phyloP scores from a whole-genome alignment of 30 jellyfish, hydroid and myxozoan species.

The Sanderia malayensis region DNA sequence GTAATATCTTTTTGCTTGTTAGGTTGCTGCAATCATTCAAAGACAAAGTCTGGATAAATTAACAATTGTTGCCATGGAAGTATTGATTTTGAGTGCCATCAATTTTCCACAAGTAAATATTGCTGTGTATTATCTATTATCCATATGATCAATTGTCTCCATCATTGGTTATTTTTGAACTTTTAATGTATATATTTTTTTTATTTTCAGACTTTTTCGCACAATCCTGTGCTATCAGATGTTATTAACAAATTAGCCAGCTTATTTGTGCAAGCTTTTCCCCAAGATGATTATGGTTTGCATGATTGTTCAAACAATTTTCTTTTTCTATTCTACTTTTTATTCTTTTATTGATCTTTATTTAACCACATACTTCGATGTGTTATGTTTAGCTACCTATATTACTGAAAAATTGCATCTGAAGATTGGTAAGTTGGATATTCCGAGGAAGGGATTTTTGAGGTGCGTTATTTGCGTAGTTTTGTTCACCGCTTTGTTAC shows the following conservation, averaged over 20 bases:
- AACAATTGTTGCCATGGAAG: constrained; percentile 26
- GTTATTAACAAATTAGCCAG: background rate
- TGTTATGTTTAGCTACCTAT: background rate
- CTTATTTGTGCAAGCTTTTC: constrained; percentile 28
- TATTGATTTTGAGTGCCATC: constrained; percentile 17
- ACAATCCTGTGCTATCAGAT: constrained; percentile 6
- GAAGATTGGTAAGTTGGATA: background rate
- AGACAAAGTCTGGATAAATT: constrained; percentile 28
- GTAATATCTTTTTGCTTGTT: background rate
- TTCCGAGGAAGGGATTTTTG: background rate
- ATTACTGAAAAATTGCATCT: background rate
- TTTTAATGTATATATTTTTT: background rate
- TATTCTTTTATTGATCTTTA: background rate
- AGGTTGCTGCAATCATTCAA: constrained; percentile 22
- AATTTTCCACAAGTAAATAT: constrained; percentile 35
- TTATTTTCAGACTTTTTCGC: background rate
- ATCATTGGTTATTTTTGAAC: background rate
- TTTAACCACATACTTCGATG: no score
- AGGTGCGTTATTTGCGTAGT: no score
- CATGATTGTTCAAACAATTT: background rate
- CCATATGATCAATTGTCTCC: background rate
- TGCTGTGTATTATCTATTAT: background rate
- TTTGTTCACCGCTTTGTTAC: no score
- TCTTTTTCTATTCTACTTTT: background rate
- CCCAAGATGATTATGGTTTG: constrained; percentile 32